These are phyloP conservation scores for Vicugna pacos DNA, from an alignment of 2,113 vertebrate genomes.

Conservation along the genomic window DNA sequence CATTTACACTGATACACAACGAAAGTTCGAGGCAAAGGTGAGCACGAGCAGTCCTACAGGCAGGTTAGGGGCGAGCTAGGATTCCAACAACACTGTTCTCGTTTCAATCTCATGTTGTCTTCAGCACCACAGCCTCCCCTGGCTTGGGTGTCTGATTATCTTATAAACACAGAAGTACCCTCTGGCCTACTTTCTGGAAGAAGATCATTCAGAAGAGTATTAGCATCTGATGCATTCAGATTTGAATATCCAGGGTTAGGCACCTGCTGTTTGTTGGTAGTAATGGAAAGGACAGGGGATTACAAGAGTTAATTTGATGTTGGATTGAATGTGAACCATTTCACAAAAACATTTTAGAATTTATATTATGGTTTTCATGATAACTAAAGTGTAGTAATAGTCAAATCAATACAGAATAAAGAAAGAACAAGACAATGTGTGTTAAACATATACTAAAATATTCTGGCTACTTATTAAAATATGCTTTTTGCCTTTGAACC, in stretches of 20 bases:
- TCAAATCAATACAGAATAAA: background rate
- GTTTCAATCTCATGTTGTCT: background rate
- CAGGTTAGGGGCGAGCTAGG: background rate
- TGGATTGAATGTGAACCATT: background rate
- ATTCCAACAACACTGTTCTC: background rate
- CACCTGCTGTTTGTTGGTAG: background rate
- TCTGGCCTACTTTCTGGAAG: background rate
- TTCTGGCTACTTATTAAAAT: background rate
- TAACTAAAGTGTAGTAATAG: background rate
- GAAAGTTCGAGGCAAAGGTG: background rate
- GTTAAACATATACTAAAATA: background rate
- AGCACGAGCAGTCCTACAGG: background rate
- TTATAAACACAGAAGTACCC: background rate
- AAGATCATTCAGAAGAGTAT: background rate
- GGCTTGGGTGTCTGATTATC: background rate
- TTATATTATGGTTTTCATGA: background rate
- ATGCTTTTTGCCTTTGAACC: background rate
- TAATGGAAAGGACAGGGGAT: background rate
- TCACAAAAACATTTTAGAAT: background rate
- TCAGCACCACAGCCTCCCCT: background rate
- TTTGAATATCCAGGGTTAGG: background rate
- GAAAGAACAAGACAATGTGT: background rate
- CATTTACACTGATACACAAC: background rate
- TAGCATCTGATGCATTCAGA: background rate
- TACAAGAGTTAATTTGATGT: background rate